Base-by-base conservation (phyloP, 1,140 invertebrate genomes). In the Neuroterus valhalla region DNA sequence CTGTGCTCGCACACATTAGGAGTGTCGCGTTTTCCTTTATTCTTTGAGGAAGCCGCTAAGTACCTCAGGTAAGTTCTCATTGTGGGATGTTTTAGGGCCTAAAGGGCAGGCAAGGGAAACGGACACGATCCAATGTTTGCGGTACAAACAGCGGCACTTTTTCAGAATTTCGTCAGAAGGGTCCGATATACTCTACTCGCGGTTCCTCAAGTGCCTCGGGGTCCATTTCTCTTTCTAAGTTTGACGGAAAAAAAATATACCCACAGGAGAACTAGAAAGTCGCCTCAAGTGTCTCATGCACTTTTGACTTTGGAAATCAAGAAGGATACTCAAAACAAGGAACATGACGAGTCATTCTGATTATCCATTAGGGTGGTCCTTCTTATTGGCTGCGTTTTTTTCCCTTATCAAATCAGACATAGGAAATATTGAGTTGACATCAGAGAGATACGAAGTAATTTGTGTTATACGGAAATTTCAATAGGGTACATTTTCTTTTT, bases 121-220 rank as follows among this genome's bases (percentile, higher is more conserved):
- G 71, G 75, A 81, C 82, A 84, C 82, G 84, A 82, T 82, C 76
- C 79, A 48, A 74, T 87, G 85, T 87, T 87, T 88, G 83, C 75
- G 81, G 78, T 79, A 77, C 83, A 89, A 88, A 88, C 82, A 87
- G 82, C 85, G 86, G 84, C 83, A 79, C 82, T 86, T 82, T 82
- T 62, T 86, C 84, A 79, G 78, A 74, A 78, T 82, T 83, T 83
- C 73, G 55, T 80, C 75, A 71, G 84, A 85, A 82, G 82, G 76
- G 72, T 44, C 70, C 68, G 38, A 75, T 71, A 69, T 72, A 21
- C 68, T 45, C 31, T 52, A 42, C 66, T 67, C 66, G 72, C 77
- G 76, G 72, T 76, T 68, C 67, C 43, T 67, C 21, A 44, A 66
- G 75, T 72, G 52, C 68, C 44, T 66, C 52, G 66, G 69, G 46